A percentile compares a stretch with the other conserved stretches of the same genome.
These are phyloP conservation scores for Haliaeetus leucogaster DNA, from an alignment of 2,113 vertebrate species.

Conservation along the genomic window DNA sequence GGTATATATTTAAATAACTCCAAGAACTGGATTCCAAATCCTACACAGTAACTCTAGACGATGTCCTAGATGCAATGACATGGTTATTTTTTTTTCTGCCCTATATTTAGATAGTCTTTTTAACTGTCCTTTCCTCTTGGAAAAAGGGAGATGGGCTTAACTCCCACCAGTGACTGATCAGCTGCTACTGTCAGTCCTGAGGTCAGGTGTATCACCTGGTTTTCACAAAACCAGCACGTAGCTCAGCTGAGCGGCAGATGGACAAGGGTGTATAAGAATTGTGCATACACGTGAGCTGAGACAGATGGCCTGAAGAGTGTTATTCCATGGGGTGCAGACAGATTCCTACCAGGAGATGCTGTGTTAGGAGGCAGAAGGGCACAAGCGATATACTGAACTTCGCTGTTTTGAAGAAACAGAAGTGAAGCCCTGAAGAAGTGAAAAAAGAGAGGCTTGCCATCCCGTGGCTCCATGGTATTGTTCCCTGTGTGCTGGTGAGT, in stretches of 20 bases:
- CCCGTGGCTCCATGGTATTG: background rate
- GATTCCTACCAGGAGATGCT: background rate
- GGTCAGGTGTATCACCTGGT: constrained; percentile 41
- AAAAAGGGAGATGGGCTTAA: constrained; percentile 42
- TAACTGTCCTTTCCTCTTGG: constrained; percentile 7
- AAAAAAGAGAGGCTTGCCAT: background rate
- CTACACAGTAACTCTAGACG: background rate
- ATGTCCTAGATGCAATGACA: constrained; percentile 62
- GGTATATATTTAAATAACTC: constrained; percentile 29
- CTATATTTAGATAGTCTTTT: constrained; percentile 52
- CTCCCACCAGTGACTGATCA: constrained; percentile 24
- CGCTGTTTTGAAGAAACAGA: background rate
- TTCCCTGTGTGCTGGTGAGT: background rate
- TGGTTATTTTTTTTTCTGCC: constrained; percentile 29
- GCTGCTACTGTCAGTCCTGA: background rate
- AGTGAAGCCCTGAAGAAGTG: background rate
- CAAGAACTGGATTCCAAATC: constrained; percentile 48
- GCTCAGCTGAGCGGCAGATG: constrained; percentile 31
- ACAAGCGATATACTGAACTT: background rate
- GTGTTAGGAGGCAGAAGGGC: background rate
- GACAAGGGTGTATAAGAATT: background rate
- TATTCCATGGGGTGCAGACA: background rate
- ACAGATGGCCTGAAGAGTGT: constrained; percentile 36
- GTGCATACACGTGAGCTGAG: background rate
- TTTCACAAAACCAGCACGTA: constrained; percentile 33